Conservation (phyloP, 2,113 vertebrate species). For the Oryzias melastigma region DNA sequence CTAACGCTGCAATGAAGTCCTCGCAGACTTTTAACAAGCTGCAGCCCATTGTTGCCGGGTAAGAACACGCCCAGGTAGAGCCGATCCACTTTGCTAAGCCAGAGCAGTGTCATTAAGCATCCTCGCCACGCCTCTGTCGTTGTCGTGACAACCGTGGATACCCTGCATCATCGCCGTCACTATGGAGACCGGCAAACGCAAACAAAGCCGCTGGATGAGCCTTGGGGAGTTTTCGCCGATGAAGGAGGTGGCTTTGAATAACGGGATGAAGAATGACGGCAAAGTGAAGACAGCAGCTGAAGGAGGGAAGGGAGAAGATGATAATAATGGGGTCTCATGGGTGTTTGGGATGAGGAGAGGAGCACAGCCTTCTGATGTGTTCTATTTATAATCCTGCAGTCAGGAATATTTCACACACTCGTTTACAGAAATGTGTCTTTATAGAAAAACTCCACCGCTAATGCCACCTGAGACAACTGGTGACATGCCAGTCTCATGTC, state of each 20-base stretch:
- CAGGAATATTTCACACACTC: conserved; percentile 36
- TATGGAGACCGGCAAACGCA: conserved; percentile 36
- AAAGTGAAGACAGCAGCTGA: conserved; percentile 5
- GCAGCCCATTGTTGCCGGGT: conserved; percentile 24
- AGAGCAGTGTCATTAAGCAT: conserved; percentile 52
- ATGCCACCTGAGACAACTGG: conserved; percentile 65
- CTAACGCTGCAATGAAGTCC: background rate
- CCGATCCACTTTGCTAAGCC: conserved; percentile 35
- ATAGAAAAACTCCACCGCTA: conserved; percentile 60
- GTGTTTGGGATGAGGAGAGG: conserved; percentile 35
- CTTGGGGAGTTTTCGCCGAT: conserved; percentile 7
- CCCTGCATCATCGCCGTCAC: conserved; percentile 38
- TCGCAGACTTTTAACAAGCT: conserved; percentile 51
- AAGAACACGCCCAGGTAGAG: conserved; percentile 32
- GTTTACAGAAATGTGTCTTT: conserved; percentile 7
- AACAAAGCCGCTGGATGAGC: conserved; percentile 34
- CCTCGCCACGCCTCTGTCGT: conserved; percentile 27
- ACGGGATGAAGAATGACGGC: background rate
- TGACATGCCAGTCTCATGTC: conserved; percentile 52
- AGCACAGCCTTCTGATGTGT: conserved; percentile 49
- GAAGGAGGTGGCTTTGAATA: conserved; percentile 8
- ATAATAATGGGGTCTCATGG: conserved; percentile 51
- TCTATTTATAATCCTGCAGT: conserved; percentile 71
- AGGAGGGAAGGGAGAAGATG: conserved; percentile 26
- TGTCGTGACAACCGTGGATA: conserved; percentile 57